A percentile compares a stretch with the other conserved stretches of the same genome.
Conservation (phyloP, 2,113 vertebrate genomes). For the Rhombomys opimus region DNA sequence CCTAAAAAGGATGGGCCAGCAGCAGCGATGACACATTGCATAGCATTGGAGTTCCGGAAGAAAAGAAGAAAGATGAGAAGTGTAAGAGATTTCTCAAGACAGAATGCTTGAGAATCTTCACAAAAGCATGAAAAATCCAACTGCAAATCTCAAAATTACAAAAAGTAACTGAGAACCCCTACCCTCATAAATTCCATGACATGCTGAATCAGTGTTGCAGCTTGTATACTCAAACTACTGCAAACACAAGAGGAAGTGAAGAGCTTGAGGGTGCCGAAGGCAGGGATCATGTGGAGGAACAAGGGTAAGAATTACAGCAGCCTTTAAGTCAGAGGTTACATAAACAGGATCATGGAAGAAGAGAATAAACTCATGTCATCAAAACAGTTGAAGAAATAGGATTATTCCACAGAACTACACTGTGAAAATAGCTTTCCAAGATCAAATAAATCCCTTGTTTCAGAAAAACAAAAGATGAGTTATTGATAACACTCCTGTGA, state of each 20-base stretch:
- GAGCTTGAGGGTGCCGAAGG: neutral
- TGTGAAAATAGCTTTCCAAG: too few relatives aligned
- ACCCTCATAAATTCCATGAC: neutral
- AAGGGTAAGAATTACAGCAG: neutral
- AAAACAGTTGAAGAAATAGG: too few relatives aligned
- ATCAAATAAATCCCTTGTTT: too few relatives aligned
- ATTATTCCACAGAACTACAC: too few relatives aligned
- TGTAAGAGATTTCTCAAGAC: neutral
- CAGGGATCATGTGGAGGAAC: neutral
- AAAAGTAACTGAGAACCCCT: too few relatives aligned
- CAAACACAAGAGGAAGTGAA: neutral
- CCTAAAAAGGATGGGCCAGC: neutral
- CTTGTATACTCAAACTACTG: neutral
- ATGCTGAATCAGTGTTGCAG: neutral
- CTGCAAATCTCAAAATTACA: neutral
- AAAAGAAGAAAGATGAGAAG: neutral
- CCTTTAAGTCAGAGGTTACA: too few relatives aligned
- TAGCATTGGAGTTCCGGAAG: neutral
- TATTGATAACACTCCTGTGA: too few relatives aligned
- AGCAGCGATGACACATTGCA: too few relatives aligned
- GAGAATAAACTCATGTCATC: too few relatives aligned
- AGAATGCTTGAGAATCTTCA: neutral
- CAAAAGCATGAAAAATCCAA: neutral
- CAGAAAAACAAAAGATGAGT: too few relatives aligned
- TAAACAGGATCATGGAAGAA: too few relatives aligned